Percentiles rank a stretch among this genome's conserved stretches.
phyloP scores from a whole-genome alignment of 2,113 vertebrate species.

The Dolichotis patagonum region DNA sequence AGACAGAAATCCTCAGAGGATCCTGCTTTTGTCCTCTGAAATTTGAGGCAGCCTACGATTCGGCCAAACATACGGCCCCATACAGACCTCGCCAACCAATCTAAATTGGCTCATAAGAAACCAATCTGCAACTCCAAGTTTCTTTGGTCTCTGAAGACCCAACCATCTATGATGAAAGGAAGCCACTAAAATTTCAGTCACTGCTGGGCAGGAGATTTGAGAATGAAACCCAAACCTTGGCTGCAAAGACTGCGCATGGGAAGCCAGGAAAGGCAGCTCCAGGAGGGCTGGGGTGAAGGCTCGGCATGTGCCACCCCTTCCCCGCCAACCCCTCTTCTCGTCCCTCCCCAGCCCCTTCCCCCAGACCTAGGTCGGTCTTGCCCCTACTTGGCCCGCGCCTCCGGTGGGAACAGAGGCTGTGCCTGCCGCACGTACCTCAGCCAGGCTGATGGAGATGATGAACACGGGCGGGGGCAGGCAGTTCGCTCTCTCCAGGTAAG shows the following conservation, averaged over 20 bases:
- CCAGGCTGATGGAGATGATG: slow-evolving; percentile 92
- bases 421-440: slow-evolving; percentile 86
- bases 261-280: no score
- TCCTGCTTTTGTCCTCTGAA: background rate
- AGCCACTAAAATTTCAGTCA: background rate
- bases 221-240: background rate
- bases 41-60: background rate
- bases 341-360: background rate
- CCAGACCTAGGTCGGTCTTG: background rate
- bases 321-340: background rate
- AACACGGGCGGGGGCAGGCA: slow-evolving; percentile 93
- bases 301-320: background rate
- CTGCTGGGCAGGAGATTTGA: background rate
- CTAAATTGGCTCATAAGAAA: background rate
- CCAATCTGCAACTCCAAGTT: background rate
- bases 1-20: background rate
- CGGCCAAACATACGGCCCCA: background rate
- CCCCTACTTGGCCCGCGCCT: background rate
- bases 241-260: background rate
- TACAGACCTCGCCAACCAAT: background rate
- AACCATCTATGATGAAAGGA: slow-evolving; percentile 32
- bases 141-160: slow-evolving; percentile 22
- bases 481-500: slow-evolving; percentile 91
- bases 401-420: rapidly evolving
- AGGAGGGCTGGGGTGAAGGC: background rate